phyloP scores from a whole-genome alignment of 2,113 vertebrate species.

The Burhinus oedicnemus region DNA sequence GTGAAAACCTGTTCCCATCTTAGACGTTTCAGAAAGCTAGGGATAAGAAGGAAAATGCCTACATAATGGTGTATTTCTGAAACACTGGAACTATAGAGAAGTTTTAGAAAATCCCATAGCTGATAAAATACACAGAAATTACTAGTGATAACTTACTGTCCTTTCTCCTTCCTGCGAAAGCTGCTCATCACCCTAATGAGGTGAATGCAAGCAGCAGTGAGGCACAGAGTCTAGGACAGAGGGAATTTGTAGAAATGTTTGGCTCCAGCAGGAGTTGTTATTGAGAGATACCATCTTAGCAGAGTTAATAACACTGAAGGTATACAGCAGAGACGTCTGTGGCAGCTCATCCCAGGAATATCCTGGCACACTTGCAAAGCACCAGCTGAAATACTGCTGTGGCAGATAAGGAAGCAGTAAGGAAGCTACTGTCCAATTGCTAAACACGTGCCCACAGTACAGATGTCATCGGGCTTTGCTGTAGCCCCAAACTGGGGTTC shows the following conservation, averaged over 20 bases:
- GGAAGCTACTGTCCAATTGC: neutral
- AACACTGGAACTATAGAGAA: neutral
- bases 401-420: neutral
- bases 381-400: conserved; percentile 14
- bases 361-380: neutral
- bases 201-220: neutral
- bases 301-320: neutral
- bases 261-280: neutral
- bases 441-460: neutral
- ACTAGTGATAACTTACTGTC: neutral
- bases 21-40: neutral
- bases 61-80: neutral
- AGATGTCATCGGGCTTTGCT: neutral
- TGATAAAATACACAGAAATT: neutral
- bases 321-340: neutral
- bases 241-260: neutral
- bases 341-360: neutral
- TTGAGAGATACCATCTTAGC: neutral
- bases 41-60: neutral
- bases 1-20: neutral
- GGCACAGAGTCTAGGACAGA: neutral
- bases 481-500: neutral
- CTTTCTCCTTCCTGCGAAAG: neutral
- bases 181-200: neutral
- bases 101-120: neutral